Evolutionary conservation across 2,888 invertebrate species (phyloP), one percentile per base, ranked within the genome.

Genomic region (Melanostoma mellinum): DNA sequence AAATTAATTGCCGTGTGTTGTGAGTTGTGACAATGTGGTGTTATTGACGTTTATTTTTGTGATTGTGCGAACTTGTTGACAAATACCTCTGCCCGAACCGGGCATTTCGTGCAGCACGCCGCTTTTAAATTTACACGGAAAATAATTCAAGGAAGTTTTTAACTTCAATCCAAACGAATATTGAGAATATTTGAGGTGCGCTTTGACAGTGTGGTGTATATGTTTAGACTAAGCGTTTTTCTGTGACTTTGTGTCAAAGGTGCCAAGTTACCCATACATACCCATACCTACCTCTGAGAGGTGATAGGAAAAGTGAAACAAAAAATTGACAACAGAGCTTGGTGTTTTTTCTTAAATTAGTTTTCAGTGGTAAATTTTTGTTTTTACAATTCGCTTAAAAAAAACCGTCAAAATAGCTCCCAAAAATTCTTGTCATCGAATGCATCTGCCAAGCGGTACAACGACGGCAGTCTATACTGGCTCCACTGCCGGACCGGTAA

Each of bases 351-450:
- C 3, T 20, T 52, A 4, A 3, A 5, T 33, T 3, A 38, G 56
- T 56, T 38, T n/a, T 4, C 8, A 40, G 32, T 40, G 32, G 32
- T 40, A 30, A 2, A 6, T 2, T 44, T 6, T 32, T 60, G 10
- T 44, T 30, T 61, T 8, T 3, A 2, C 35, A 32, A 52, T 40
- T 65, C 67, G 55, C 6, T 58, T 38, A 9, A 33, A 71, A 53
- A 79, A 79, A 84, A 79, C 86, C 88, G 88, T 86, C 90, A 90
- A 90, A 89, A 90, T 90, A 90, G 90, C 90, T 86, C 90, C 90
- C 61, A 88, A 88, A 87, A 89, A 87, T 86, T 88, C 85, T 42
- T 84, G 74, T 55, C 85, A 74, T 85, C 90, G 89, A 89, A 90
- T 91, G 90, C 90, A 90, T 89, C 88, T 90, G 88, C 89, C 88